Evolutionary conservation across 1,140 invertebrate genomes (phyloP).

Genomic region (Hylaeus anthracinus): DNA sequence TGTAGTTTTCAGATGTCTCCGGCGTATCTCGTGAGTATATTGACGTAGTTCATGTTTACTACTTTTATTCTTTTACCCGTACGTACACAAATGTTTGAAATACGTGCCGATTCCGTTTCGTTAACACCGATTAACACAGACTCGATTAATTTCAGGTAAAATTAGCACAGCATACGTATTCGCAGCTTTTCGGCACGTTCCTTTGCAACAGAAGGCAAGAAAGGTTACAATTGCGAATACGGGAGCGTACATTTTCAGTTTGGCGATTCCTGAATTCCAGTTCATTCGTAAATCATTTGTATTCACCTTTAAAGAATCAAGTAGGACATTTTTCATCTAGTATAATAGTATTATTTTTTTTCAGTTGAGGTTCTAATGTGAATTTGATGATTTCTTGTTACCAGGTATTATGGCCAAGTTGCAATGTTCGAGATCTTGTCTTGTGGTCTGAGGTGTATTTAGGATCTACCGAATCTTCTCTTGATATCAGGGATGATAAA

Average conservation of each 20-base stretch:
- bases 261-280: slow-evolving; percentile 92
- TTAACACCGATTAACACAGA: not conserved
- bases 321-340: slow-evolving; percentile 62
- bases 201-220: slow-evolving; percentile 94
- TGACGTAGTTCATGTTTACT: not conserved
- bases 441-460: slow-evolving; percentile 94
- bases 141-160: slow-evolving; percentile 87
- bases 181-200: slow-evolving; percentile 98
- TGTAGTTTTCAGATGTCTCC: slow-evolving; percentile 97
- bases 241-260: slow-evolving; percentile 90
- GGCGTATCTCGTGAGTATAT: slow-evolving; percentile 90
- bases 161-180: slow-evolving; percentile 96
- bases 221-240: slow-evolving; percentile 85
- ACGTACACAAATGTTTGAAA: not conserved
- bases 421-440: slow-evolving; percentile 89
- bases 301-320: slow-evolving; percentile 82
- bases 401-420: slow-evolving; percentile 92
- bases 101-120: not conserved
- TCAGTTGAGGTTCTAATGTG: no score
- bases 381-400: not conserved
- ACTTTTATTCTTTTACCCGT: not conserved
- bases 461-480: slow-evolving; percentile 82
- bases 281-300: slow-evolving; percentile 93
- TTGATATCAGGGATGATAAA: slow-evolving; percentile 73
- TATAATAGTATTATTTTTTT: not conserved